These are phyloP conservation scores for Ceratosolen fusciceps DNA, from an alignment of 1,140 invertebrate genomes.

Conservation along the genomic window DNA sequence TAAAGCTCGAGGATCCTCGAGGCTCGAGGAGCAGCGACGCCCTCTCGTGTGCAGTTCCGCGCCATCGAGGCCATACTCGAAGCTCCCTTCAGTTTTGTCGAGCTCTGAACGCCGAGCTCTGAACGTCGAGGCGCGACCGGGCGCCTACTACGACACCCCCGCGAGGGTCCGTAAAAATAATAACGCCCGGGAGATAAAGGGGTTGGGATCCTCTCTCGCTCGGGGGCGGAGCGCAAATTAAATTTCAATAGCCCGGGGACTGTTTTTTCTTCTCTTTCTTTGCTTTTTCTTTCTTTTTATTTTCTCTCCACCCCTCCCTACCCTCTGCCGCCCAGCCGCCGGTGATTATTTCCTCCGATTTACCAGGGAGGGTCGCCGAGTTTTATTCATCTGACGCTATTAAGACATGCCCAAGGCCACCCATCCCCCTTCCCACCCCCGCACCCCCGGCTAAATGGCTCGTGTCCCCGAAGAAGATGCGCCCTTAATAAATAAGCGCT, in stretches of 20 bases:
- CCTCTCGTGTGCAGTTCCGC: slow-evolving; percentile 28
- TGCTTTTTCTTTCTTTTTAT: neutral
- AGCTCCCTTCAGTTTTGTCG: slow-evolving; percentile 16
- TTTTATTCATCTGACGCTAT: too few relatives aligned
- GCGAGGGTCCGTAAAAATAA: slow-evolving; percentile 32
- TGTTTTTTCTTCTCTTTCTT: neutral
- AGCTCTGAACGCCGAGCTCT: slow-evolving; percentile 43
- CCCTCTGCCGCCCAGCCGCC: too few relatives aligned
- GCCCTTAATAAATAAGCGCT: neutral
- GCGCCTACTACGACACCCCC: slow-evolving; percentile 36
- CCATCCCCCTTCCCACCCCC: too few relatives aligned
- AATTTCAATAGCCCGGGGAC: slow-evolving; percentile 8
- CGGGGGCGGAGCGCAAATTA: slow-evolving; percentile 6
- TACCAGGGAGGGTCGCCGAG: too few relatives aligned
- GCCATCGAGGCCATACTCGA: neutral
- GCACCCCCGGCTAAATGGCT: too few relatives aligned
- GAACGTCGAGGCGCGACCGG: slow-evolving; percentile 33
- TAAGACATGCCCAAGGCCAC: too few relatives aligned
- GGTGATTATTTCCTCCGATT: too few relatives aligned
- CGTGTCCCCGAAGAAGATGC: neutral
- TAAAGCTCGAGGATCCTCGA: slow-evolving; percentile 50
- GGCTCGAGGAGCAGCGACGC: slow-evolving; percentile 25
- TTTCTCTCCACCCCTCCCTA: neutral
- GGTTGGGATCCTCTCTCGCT: neutral
- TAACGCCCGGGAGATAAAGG: slow-evolving; percentile 30